phyloP scores from a whole-genome alignment of 2,113 vertebrate species.

The Proterorhinus semilunaris region DNA sequence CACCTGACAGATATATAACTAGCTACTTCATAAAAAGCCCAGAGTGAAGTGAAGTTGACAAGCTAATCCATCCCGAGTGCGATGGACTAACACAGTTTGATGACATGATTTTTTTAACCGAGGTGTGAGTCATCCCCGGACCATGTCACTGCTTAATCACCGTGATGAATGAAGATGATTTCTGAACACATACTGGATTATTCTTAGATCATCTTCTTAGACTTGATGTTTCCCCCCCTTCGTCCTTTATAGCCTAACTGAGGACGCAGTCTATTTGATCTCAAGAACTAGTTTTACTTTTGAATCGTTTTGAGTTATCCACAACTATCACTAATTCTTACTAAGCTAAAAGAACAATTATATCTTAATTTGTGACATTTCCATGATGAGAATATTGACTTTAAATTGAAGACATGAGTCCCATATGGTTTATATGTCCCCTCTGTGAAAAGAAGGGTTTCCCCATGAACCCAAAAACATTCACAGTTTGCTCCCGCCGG shows the following conservation, averaged over 20 bases:
- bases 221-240: background rate
- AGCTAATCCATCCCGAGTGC: conserved; percentile 51
- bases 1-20: conserved; percentile 43
- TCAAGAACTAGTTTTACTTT: background rate
- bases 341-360: background rate
- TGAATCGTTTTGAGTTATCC: conserved; percentile 45
- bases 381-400: too few species aligned
- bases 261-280: background rate
- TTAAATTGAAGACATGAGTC: too few species aligned
- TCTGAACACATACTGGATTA: conserved; percentile 36
- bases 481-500: too few species aligned
- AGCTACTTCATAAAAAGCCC: conserved; percentile 43
- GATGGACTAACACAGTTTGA: conserved; percentile 51
- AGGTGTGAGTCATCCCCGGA: conserved; percentile 52
- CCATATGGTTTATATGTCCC: too few species aligned
- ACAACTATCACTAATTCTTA: conserved; percentile 59
- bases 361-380: too few species aligned
- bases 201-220: conserved; percentile 18
- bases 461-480: too few species aligned
- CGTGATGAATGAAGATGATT: conserved; percentile 44
- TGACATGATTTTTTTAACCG: conserved; percentile 65
- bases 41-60: conserved; percentile 54
- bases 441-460: too few species aligned
- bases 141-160: conserved; percentile 45
- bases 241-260: background rate